Evolutionary conservation across 2,113 vertebrate genomes (phyloP), one percentile per base, ranked within the genome.

Genomic region (Tinamus guttatus): DNA sequence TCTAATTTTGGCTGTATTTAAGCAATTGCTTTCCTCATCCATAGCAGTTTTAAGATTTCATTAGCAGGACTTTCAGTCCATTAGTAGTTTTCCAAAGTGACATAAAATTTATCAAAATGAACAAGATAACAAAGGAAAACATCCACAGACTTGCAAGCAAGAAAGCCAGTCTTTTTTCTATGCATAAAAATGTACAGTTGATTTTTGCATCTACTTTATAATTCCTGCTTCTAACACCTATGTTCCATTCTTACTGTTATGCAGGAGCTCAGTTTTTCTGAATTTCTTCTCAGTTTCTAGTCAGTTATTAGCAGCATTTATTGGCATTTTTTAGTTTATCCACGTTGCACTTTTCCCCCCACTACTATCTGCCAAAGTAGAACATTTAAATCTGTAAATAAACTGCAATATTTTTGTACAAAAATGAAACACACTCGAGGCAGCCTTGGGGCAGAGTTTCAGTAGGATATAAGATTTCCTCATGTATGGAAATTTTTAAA

Each of bases 1-100:
- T 54, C 68, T 41, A 83, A 16, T 73, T 79, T 45, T 65, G 78
- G 36, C 52, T 90, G 34, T 16, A 80, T 73, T 71, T 75, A 36
- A 95, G 78, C 71, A 24, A 60, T 51, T 82, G 54, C 19, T 85
- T 78, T 87, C 18, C n/a, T 83, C 73, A 70, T 9, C 45, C 7
- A 25, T 30, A 34, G 6, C 10, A 89, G 15, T 60, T 59, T 73
- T 75, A 52, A 43, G 54, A 88, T 63, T 87, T 89, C 20, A 70
- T 84, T 97, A 75, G 45, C 56, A 85, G 19, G 38, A 27, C 4
- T 28, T 85, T 69, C 58, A 49, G 2, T n/a, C n/a, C n/a, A n/a
- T n/a, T n/a, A n/a, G n/a, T n/a, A n/a, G n/a, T 81, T 93, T 94
- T 91, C 81, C 54, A 87, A 90, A 82, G 86, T 75, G 7, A 56